A percentile compares a stretch with the other conserved stretches of the same genome.
Conservation (phyloP, 2,113 vertebrate species). For the Menidia beryllina region DNA sequence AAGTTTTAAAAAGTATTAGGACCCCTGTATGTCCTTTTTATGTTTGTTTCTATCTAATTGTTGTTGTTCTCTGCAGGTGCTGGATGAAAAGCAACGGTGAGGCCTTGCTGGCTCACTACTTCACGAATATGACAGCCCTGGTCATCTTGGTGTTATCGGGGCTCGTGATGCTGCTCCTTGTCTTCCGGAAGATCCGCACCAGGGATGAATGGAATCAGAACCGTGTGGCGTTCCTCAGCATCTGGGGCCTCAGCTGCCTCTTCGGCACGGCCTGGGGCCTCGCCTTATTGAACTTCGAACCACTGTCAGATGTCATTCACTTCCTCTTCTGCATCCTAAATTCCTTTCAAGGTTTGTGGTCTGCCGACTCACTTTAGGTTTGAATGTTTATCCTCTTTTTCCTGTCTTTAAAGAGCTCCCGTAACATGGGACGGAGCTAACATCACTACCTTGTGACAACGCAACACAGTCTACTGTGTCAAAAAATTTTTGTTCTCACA, state of each 20-base stretch:
- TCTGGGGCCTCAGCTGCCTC: conserved; percentile 84
- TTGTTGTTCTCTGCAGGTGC: conserved; percentile 71
- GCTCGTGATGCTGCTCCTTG: conserved; percentile 74
- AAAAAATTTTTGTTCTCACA: too few species aligned
- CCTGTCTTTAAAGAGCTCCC: too few species aligned
- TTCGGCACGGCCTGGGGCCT: conserved; percentile 81
- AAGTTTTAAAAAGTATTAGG: too few species aligned
- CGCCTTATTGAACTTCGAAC: conserved; percentile 68
- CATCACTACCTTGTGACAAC: too few species aligned
- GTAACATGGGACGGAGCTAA: too few species aligned
- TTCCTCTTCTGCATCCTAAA: conserved; percentile 81
- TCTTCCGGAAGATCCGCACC: conserved; percentile 68
- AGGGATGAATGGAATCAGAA: conserved; percentile 74
- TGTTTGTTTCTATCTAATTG: too few species aligned
- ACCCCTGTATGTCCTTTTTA: too few species aligned
- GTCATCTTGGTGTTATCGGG: conserved; percentile 67
- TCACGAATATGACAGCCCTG: conserved; percentile 67
- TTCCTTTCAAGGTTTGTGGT: conserved; percentile 79
- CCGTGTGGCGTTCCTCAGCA: conserved; percentile 77
- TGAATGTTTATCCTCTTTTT: neutral
- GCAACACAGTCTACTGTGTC: too few species aligned
- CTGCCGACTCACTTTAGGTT: neutral
- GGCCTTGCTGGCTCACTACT: conserved; percentile 67
- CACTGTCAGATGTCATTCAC: conserved; percentile 52
- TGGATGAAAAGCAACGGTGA: conserved; percentile 67